Evolutionary conservation across 2,888 invertebrate species (phyloP), one percentile per base, ranked within the genome.

Genomic region (Polymixis flavicincta): DNA sequence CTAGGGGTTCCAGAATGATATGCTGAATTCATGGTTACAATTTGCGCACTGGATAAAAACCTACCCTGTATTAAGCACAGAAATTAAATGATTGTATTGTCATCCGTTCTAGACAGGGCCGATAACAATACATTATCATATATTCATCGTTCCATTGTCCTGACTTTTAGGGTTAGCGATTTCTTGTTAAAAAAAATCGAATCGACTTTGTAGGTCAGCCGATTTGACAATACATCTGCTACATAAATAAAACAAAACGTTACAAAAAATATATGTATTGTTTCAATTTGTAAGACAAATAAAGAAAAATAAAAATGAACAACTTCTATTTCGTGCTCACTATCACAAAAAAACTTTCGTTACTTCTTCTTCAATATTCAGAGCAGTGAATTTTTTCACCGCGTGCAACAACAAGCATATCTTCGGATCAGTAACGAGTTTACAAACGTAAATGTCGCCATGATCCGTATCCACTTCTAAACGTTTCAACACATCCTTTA

Each of bases 361-460:
- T 45, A 95, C 88, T 81, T 92, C 92, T 59, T 94, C 93, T 14
- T 85, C 80, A 63, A 96, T 78, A 84, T 92, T 91, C 1, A 96
- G 55, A n/a, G 91, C 91, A 11, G 92, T 92, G 84, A 96, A 96
- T 83, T 94, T 96, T 60, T 94, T 95, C 0, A 92, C 93, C 75
- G 93, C 94, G 74, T 95, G 91, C 64, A 96, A 85, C 48, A 96
- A 81, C 74, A 92, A 90, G 79, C 95, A 96, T 57, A 96, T 81
- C 11, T 88, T 85, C 17, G 93, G 90, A 72, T 96, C 93, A 2
- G 87, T 83, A 2, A 96, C 90, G 69, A 96, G 94, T 82, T 93
- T 95, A 76, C 92, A 90, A 37, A 96, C 87, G 69, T 94, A 96
- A 79, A 96, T 93, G 61, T 95, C 94, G 5, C 94, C 94, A 74